Evolutionary conservation across 2,113 vertebrate genomes (phyloP), one percentile per base, ranked within the genome.

Genomic region (Hepsetus odoe): DNA sequence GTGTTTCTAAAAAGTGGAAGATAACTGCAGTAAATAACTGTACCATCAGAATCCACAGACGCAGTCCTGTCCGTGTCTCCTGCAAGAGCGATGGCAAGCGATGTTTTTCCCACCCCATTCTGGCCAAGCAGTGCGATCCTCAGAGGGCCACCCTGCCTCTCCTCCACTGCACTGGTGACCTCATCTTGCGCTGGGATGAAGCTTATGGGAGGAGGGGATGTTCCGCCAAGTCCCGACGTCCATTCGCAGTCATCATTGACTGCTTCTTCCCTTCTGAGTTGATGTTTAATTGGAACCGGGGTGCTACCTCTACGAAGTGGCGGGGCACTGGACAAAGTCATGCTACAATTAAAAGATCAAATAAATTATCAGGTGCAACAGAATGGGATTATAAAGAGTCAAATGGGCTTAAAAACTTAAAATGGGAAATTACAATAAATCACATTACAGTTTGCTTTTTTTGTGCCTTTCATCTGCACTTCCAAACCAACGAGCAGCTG

Each of bases 81-180:
- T 0, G 91, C 88, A 0, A 96, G 91, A 83, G 94, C 93, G 10
- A 94, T 85, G 66, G 95, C 94, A 73, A 96, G 89, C 0, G 93
- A 92, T 0, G 94, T 94, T 87, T 96, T 96, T 71, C 95, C 95
- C 76, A 96, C 95, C 0, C 95, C 94, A 7, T 93, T 94, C 88
- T 96, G 95, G 40, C 95, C 95, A 40, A 96, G 86, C 70, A 96
- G 86, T 85, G 94, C 90, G 14, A 93, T 90, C 80, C 90, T 88
- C 20, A 92, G 72, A 0, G 89, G 91, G 51, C 91, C 90, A 0
- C 87, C 86, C 1, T 75, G 84, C 30, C 86, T 81, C 53, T 85
- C 80, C n/a, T 92, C 93, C 61, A 35, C 49, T 85, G 82, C 83
- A 0, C 88, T 84, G 7, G 81, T 80, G 10, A 81, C 83, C 76